phyloP scores from a whole-genome alignment of 2,113 vertebrate genomes.

The Chaetodon trifascialis region DNA sequence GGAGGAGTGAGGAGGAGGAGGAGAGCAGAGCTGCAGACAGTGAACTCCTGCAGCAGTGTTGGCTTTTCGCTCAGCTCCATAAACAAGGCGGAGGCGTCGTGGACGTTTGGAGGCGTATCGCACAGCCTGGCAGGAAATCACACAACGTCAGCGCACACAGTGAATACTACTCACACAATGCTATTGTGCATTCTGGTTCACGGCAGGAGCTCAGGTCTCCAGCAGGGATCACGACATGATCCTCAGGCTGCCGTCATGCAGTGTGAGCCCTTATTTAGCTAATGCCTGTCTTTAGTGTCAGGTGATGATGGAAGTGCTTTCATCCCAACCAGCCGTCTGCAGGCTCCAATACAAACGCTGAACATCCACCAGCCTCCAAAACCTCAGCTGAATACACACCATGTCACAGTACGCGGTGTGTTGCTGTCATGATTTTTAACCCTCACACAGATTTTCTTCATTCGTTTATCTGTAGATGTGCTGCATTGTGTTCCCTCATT shows the following conservation, averaged over 20 bases:
- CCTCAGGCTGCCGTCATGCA: not conserved
- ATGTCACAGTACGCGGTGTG: no score
- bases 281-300: constrained; percentile 6
- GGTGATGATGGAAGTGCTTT: not conserved
- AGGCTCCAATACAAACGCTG: no score
- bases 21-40: not conserved
- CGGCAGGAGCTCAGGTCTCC: constrained; percentile 24
- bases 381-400: no score
- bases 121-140: constrained; percentile 50
- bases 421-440: not conserved
- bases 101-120: constrained; percentile 23
- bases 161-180: not conserved
- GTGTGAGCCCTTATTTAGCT: not conserved
- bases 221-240: constrained; percentile 3
- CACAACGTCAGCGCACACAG: constrained; percentile 4
- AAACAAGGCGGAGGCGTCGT: constrained; percentile 41
- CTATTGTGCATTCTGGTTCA: constrained; percentile 8
- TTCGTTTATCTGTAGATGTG: not conserved
- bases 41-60: constrained; percentile 11
- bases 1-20: constrained; percentile 30
- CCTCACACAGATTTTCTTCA: not conserved
- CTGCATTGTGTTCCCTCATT: not conserved
- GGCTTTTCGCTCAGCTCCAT: not conserved
- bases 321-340: no score
- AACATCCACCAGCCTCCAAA: no score